Evolutionary conservation across 1,140 invertebrate species (phyloP).

Genomic region (Hermatobates lingyangjiaoensis): DNA sequence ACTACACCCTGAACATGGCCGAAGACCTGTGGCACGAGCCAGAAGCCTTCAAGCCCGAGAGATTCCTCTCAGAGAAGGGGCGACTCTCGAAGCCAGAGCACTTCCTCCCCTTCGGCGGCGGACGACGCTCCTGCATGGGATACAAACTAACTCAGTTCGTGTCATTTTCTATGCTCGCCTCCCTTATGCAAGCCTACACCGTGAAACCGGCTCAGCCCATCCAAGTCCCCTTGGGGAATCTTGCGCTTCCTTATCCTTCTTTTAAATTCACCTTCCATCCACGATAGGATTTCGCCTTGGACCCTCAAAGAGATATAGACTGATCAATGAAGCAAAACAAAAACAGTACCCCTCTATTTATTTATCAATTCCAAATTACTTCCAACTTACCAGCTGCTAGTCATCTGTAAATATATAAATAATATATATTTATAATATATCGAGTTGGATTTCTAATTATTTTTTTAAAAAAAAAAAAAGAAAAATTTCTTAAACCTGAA

Average conservation of each 20-base stretch:
- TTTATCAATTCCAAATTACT: too few species aligned
- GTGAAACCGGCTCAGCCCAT: constrained; percentile 11
- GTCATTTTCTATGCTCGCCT: constrained; percentile 49
- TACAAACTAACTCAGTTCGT: constrained; percentile 62
- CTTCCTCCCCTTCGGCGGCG: constrained; percentile 73
- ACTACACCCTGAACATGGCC: constrained; percentile 63
- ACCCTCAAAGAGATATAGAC: too few species aligned
- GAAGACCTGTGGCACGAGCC: constrained; percentile 52
- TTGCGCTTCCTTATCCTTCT: constrained; percentile 19
- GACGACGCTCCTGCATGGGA: constrained; percentile 71
- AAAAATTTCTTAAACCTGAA: too few species aligned
- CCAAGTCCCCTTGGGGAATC: constrained; percentile 18
- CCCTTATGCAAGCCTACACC: constrained; percentile 30
- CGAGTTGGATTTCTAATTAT: too few species aligned
- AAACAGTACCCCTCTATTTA: too few species aligned
- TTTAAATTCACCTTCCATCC: constrained; percentile 17
- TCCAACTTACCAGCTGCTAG: too few species aligned
- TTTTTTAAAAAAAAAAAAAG: too few species aligned
- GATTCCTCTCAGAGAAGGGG: constrained; percentile 39
- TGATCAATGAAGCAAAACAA: too few species aligned
- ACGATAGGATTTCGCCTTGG: too few species aligned
- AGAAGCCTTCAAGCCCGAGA: constrained; percentile 44
- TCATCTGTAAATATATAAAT: too few species aligned
- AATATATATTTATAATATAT: too few species aligned
- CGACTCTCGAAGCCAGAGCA: constrained; percentile 33